Percentiles rank a stretch among this genome's conserved stretches.
These are phyloP conservation scores for Orthosia gracilis DNA, from an alignment of 2,888 invertebrate genomes.

Conservation along the genomic window DNA sequence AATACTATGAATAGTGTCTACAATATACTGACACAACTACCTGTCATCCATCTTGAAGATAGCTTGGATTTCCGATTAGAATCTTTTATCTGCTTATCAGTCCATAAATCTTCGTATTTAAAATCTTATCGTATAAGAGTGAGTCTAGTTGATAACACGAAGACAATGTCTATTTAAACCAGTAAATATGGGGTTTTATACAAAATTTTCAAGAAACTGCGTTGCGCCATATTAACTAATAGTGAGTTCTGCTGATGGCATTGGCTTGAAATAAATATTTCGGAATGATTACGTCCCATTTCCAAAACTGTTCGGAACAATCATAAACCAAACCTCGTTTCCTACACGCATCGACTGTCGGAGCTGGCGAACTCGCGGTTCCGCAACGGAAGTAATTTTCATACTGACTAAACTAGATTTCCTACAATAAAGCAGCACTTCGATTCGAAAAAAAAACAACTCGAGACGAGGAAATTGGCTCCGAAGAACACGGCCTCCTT, in stretches of 20 bases:
- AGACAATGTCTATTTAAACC: neutral
- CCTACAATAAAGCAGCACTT: slow-evolving; percentile 28
- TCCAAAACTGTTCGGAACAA: slow-evolving; percentile 14
- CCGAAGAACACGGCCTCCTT: slow-evolving; percentile 39
- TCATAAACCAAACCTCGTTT: slow-evolving; percentile 6
- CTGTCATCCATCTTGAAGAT: slow-evolving; percentile 46
- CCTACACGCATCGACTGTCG: neutral
- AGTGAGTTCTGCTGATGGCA: slow-evolving; percentile 11
- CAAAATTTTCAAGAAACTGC: neutral
- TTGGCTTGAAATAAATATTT: slow-evolving; percentile 39
- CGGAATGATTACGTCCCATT: slow-evolving; percentile 42
- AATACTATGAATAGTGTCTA: slow-evolving; percentile 25
- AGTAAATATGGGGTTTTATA: neutral
- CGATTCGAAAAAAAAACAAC: slow-evolving; percentile 35
- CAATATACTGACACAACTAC: slow-evolving; percentile 11
- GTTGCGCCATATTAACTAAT: slow-evolving; percentile 34
- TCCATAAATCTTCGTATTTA: slow-evolving; percentile 32
- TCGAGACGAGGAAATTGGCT: slow-evolving; percentile 59
- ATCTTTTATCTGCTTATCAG: slow-evolving; percentile 31
- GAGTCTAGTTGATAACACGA: neutral
- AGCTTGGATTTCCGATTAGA: slow-evolving; percentile 20
- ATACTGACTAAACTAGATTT: slow-evolving; percentile 43
- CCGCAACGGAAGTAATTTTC: slow-evolving; percentile 52
- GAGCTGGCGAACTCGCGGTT: slow-evolving; percentile 22
- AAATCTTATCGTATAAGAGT: slow-evolving; percentile 14